These are phyloP conservation scores for Hemistola chrysoprasaria DNA, from an alignment of 2,888 invertebrate genomes.

Conservation along the genomic window DNA sequence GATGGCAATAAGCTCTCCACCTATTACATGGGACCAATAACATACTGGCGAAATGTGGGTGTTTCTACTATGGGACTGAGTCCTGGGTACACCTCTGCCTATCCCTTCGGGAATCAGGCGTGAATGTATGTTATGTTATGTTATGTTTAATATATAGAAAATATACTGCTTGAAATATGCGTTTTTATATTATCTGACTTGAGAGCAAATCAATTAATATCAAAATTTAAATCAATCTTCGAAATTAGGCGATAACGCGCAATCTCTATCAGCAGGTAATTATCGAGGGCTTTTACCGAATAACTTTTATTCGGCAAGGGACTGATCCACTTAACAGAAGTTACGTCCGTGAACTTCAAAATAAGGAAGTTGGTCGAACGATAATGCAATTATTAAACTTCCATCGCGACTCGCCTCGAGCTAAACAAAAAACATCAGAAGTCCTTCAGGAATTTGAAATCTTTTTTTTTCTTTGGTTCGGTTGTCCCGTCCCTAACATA, in stretches of 20 bases:
- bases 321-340: slow-evolving; percentile 54
- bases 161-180: too few species aligned
- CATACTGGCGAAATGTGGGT: too few species aligned
- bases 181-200: too few species aligned
- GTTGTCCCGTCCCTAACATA: slow-evolving; percentile 12
- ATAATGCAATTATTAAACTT: slow-evolving; percentile 56
- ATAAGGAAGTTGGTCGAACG: slow-evolving; percentile 48
- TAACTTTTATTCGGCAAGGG: slow-evolving; percentile 44
- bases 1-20: too few species aligned
- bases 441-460: slow-evolving; percentile 9
- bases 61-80: too few species aligned
- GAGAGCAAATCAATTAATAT: too few species aligned
- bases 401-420: slow-evolving; percentile 33
- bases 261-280: slow-evolving; percentile 43
- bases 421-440: slow-evolving; percentile 35
- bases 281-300: slow-evolving; percentile 39
- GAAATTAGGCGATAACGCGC: slow-evolving; percentile 31
- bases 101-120: too few species aligned
- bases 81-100: too few species aligned
- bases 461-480: slow-evolving; percentile 13
- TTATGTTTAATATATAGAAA: not conserved
- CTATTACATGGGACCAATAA: too few species aligned
- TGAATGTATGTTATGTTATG: too few species aligned
- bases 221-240: slow-evolving; percentile 4
- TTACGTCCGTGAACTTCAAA: slow-evolving; percentile 54